Evolutionary conservation across 1,140 invertebrate species (phyloP).

Genomic region (Proctacanthus coquilletti): DNA sequence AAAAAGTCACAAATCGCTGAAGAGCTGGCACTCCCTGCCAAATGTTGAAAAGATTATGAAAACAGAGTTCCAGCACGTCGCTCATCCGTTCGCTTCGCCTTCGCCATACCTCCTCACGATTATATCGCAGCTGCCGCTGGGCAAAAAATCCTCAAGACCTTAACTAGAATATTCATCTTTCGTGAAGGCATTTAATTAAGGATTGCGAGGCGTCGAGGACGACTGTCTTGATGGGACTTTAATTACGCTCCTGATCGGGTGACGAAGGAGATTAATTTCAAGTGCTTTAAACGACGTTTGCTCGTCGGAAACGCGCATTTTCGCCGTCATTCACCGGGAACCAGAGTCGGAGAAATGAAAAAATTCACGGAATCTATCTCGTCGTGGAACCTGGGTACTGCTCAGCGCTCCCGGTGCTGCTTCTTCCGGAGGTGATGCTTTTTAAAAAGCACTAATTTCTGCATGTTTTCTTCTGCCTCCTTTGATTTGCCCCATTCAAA

Average conservation of each 20-base stretch:
- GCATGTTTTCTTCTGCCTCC: background rate
- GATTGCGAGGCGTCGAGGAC: background rate
- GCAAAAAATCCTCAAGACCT: too few relatives aligned
- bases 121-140: too few relatives aligned
- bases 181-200: background rate
- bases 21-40: too few relatives aligned
- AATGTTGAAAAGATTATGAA: too few relatives aligned
- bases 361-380: background rate
- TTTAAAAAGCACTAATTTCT: background rate
- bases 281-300: background rate
- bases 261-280: conserved; percentile 1
- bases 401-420: too few relatives aligned
- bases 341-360: background rate
- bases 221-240: background rate
- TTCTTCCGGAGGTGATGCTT: too few relatives aligned
- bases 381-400: too few relatives aligned
- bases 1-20: too few relatives aligned
- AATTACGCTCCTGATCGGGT: background rate
- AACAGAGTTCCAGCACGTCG: too few relatives aligned
- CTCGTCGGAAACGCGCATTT: background rate
- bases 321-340: background rate
- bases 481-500: background rate
- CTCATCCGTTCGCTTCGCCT: too few relatives aligned
- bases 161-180: too few relatives aligned
- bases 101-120: too few relatives aligned